Percentiles rank a stretch among this genome's conserved stretches.
phyloP scores from a whole-genome alignment of 2,888 invertebrate genomes.

The Apodemia zela region DNA sequence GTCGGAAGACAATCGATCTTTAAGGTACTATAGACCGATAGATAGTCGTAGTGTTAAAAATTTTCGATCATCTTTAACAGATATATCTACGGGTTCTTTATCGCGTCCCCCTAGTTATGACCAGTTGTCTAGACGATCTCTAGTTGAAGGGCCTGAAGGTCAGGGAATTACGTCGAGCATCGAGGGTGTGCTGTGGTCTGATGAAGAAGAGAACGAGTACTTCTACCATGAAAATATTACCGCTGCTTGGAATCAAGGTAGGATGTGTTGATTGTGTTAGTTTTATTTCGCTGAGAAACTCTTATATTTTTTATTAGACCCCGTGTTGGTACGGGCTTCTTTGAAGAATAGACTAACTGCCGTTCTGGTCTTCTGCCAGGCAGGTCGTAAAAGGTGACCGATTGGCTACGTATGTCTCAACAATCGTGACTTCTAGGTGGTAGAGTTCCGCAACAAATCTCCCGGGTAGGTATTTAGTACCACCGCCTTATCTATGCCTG shows the following conservation, averaged over 20 bases:
- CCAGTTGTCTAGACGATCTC: slow-evolving; percentile 66
- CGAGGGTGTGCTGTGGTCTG: slow-evolving; percentile 76
- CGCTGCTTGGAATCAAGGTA: slow-evolving; percentile 74
- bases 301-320: too few species aligned
- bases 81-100: slow-evolving; percentile 50
- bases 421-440: too few species aligned
- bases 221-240: slow-evolving; percentile 75
- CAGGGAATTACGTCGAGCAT: slow-evolving; percentile 73
- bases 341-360: too few species aligned
- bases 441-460: too few species aligned
- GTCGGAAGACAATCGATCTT: slow-evolving; percentile 59
- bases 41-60: slow-evolving; percentile 71
- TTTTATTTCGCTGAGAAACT: too few species aligned
- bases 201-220: slow-evolving; percentile 76
- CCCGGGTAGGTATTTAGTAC: too few species aligned
- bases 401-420: too few species aligned
- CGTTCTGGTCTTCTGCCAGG: too few species aligned
- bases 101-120: slow-evolving; percentile 72
- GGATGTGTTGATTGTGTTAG: slow-evolving; percentile 28
- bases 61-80: slow-evolving; percentile 64
- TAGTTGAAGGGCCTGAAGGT: slow-evolving; percentile 59
- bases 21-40: slow-evolving; percentile 62
- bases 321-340: too few species aligned
- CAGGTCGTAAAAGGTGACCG: too few species aligned
- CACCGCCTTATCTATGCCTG: too few species aligned